Evolutionary conservation across 2,888 invertebrate species (phyloP).

Genomic region (Lasioglossum villosulum): DNA sequence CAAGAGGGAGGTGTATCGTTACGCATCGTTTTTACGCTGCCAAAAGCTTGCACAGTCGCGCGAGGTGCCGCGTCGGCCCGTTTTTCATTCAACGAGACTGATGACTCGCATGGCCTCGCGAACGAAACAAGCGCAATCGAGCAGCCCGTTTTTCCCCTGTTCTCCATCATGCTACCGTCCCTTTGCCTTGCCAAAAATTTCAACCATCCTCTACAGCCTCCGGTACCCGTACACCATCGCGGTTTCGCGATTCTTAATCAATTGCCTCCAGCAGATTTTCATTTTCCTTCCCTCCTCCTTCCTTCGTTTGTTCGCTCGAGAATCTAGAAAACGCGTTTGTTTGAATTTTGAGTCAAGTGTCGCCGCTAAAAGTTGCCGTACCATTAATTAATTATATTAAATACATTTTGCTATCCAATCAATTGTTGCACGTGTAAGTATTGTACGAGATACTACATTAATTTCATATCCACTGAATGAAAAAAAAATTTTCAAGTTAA

Average conservation of each 20-base stretch:
- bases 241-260: background rate
- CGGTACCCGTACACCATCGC: background rate
- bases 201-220: background rate
- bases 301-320: background rate
- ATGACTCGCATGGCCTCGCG: conserved; percentile 35
- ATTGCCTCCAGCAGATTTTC: too few species aligned
- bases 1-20: background rate
- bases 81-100: conserved; percentile 32
- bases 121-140: conserved; percentile 32
- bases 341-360: too few species aligned
- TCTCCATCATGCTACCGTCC: background rate
- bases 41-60: conserved; percentile 12
- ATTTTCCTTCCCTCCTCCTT: too few species aligned
- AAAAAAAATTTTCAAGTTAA: too few species aligned
- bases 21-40: conserved; percentile 13
- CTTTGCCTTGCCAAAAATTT: conserved; percentile 26
- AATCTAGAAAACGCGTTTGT: background rate
- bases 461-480: too few species aligned
- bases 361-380: too few species aligned
- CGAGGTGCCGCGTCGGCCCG: background rate
- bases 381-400: too few species aligned
- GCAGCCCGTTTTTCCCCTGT: background rate
- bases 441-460: too few species aligned
- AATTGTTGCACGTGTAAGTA: too few species aligned
- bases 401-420: too few species aligned